Conservation (phyloP, 2,113 vertebrate species). For the Onychostoma macrolepis region DNA sequence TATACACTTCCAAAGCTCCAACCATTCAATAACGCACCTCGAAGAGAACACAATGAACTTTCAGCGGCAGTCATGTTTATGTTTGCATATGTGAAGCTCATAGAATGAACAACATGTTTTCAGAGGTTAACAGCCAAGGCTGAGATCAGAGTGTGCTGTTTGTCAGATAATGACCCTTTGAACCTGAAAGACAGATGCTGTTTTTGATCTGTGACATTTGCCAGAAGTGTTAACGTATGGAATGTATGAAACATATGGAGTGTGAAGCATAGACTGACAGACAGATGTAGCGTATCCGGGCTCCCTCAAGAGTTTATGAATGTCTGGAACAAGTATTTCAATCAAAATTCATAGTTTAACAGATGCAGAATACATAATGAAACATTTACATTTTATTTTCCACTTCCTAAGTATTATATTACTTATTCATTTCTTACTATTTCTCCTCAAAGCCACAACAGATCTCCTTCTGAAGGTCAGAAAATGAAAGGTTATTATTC, state of each 20-base stretch:
- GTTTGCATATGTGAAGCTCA: constrained; percentile 34
- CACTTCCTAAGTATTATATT: background rate
- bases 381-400: background rate
- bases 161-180: constrained; percentile 28
- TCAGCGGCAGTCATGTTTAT: background rate
- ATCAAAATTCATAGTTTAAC: background rate
- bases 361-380: background rate
- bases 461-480: constrained; percentile 1
- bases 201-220: constrained; percentile 35
- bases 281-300: background rate
- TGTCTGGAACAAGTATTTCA: background rate
- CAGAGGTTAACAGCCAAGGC: constrained; percentile 2
- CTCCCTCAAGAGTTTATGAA: background rate
- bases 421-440: background rate
- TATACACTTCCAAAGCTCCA: background rate
- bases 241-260: constrained; percentile 38
- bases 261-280: constrained; percentile 25
- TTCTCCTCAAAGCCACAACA: background rate
- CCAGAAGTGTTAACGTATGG: constrained; percentile 28
- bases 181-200: constrained; percentile 18
- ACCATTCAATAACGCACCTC: background rate
- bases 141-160: constrained; percentile 28
- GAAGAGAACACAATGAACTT: background rate
- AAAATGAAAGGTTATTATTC: background rate
- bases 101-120: constrained; percentile 35